phyloP scores from a whole-genome alignment of 2,797 vertebrate genomes.

The Acipenser ruthenus region DNA sequence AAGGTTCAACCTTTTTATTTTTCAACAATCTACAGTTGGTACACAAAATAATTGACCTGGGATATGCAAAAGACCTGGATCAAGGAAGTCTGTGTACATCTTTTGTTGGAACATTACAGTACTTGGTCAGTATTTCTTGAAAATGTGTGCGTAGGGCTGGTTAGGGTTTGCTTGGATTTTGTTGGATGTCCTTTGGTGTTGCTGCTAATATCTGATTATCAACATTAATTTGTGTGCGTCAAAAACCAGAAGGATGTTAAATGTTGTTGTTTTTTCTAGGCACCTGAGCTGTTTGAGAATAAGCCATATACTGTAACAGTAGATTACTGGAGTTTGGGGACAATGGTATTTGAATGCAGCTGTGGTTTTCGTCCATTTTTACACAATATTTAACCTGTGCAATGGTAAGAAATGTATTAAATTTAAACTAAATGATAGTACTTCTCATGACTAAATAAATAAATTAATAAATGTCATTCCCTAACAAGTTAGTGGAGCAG shows the following conservation, averaged over 20 bases:
- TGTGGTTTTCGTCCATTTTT: slow-evolving; percentile 93
- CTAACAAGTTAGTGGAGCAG: too few species aligned
- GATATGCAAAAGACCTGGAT: slow-evolving; percentile 94
- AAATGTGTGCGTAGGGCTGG: too few species aligned
- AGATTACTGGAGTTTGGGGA: slow-evolving; percentile 98
- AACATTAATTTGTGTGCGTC: too few species aligned
- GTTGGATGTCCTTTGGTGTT: too few species aligned
- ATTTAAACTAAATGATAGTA: too few species aligned
- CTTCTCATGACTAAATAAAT: too few species aligned
- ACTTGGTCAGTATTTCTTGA: slow-evolving; percentile 64
- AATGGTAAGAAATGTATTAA: slow-evolving; percentile 65
- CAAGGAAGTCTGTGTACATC: slow-evolving; percentile 93
- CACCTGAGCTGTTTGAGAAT: slow-evolving; percentile 94
- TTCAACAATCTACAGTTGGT: slow-evolving; percentile 56
- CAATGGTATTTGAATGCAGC: slow-evolving; percentile 89
- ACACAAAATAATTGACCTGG: slow-evolving; percentile 94
- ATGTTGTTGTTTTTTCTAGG: slow-evolving; percentile 52
- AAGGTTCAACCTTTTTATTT: too few species aligned
- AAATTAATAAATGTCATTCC: too few species aligned
- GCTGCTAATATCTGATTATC: too few species aligned
- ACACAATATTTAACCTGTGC: slow-evolving; percentile 90
- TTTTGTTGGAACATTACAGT: slow-evolving; percentile 93
- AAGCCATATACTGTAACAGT: slow-evolving; percentile 89
- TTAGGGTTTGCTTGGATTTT: too few species aligned
- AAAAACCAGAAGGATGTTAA: too few species aligned